Percentiles rank a stretch among this genome's conserved stretches.
phyloP scores from a whole-genome alignment of 2,888 invertebrate genomes.

The Gymnocheta viridis region DNA sequence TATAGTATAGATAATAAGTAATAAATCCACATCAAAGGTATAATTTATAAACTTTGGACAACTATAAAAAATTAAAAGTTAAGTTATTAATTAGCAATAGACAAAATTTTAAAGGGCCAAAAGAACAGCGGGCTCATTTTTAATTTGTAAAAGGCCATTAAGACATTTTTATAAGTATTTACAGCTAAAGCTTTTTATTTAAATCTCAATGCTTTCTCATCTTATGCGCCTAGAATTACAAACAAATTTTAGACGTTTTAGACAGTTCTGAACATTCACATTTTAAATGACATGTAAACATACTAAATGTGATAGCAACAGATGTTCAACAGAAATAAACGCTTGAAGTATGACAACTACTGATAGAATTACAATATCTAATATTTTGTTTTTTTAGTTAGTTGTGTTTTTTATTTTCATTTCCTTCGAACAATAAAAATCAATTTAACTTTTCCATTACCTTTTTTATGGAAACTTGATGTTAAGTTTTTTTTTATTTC shows the following conservation, averaged over 20 bases:
- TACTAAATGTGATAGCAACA: conserved; percentile 40
- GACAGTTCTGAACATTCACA: conserved; percentile 16
- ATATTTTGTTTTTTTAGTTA: neutral
- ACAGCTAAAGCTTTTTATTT: neutral
- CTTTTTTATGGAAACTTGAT: conserved; percentile 6
- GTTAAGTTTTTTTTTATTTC: conserved; percentile 7
- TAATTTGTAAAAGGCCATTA: neutral
- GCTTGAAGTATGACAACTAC: conserved; percentile 38
- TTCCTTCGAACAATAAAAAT: conserved; percentile 56
- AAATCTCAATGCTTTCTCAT: neutral
- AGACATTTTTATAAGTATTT: neutral
- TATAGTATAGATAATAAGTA: no score
- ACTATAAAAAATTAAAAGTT: no score
- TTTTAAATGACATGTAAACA: conserved; percentile 32
- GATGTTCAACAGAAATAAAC: conserved; percentile 47
- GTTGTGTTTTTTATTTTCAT: neutral
- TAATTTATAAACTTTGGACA: no score
- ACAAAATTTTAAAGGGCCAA: neutral
- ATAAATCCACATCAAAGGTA: no score
- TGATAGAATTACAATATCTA: conserved; percentile 30
- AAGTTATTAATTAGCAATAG: no score
- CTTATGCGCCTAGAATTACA: neutral
- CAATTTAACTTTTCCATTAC: conserved; percentile 66
- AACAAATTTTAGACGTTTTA: conserved; percentile 32
- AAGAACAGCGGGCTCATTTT: no score